Percentiles rank a stretch among this genome's conserved stretches.
These are phyloP conservation scores for Chionodraco myersi DNA, from an alignment of 2,113 vertebrate species.

Conservation along the genomic window DNA sequence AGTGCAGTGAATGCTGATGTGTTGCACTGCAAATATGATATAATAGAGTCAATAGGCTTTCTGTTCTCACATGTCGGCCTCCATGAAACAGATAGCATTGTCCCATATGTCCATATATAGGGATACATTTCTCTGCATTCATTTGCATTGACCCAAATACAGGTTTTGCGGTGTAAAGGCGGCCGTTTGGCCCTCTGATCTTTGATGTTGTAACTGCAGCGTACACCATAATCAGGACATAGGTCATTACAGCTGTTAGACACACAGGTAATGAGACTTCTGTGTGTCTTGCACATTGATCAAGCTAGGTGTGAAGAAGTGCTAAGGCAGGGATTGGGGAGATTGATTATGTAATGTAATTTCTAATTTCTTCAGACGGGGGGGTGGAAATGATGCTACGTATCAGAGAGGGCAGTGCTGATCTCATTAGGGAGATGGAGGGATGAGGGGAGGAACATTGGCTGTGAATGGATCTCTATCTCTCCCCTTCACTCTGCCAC, in stretches of 20 bases:
- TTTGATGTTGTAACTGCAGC: constrained; percentile 62
- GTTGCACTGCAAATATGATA: constrained; percentile 73
- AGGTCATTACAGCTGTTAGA: constrained; percentile 55
- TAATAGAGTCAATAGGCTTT: constrained; percentile 56
- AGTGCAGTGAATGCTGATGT: constrained; percentile 82
- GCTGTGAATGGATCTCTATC: constrained; percentile 64
- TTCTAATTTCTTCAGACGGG: constrained; percentile 78
- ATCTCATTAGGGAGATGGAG: constrained; percentile 68
- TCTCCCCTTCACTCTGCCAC: constrained; percentile 51
- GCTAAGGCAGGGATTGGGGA: constrained; percentile 51
- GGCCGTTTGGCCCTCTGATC: constrained; percentile 43
- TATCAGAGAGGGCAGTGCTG: constrained; percentile 66
- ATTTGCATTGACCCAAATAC: constrained; percentile 80
- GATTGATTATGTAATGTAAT: constrained; percentile 78
- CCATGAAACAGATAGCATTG: constrained; percentile 17
- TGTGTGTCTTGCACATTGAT: constrained; percentile 62
- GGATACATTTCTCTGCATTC: constrained; percentile 64
- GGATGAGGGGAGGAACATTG: constrained; percentile 58
- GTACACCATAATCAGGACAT: constrained; percentile 51
- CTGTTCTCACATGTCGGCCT: constrained; percentile 32
- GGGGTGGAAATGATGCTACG: constrained; percentile 50
- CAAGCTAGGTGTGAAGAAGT: constrained; percentile 57
- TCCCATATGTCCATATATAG: constrained; percentile 15
- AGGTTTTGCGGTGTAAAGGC: constrained; percentile 53
- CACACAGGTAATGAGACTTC: constrained; percentile 39